Percentiles rank a stretch among this genome's conserved stretches.
These are phyloP conservation scores for Ametastegia equiseti DNA, from an alignment of 2,888 invertebrate species.

Conservation along the genomic window DNA sequence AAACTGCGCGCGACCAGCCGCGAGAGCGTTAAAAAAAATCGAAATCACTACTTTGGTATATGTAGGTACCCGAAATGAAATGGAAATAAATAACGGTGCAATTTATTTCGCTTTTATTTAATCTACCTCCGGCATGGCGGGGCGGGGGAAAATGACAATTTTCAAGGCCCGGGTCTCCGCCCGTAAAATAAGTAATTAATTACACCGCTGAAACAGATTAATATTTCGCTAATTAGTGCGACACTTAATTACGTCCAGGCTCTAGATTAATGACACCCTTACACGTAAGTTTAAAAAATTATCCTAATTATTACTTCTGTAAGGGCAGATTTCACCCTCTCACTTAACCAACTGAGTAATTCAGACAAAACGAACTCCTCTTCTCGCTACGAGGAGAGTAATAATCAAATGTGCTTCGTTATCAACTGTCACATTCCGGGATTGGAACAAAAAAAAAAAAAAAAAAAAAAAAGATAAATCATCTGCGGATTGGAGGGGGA, in stretches of 20 bases:
- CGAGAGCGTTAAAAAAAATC: slow-evolving; percentile 25
- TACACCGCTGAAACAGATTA: slow-evolving; percentile 48
- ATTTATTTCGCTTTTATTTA: slow-evolving; percentile 45
- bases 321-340: slow-evolving; percentile 33
- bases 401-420: slow-evolving; percentile 18
- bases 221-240: slow-evolving; percentile 51
- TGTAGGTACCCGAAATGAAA: slow-evolving; percentile 38
- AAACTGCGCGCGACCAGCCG: slow-evolving; percentile 27
- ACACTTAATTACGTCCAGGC: slow-evolving; percentile 46
- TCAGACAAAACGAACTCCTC: slow-evolving; percentile 16
- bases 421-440: background rate
- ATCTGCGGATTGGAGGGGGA: no score
- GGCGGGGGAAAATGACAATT: slow-evolving; percentile 44
- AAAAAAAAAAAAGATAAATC: no score
- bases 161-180: slow-evolving; percentile 34
- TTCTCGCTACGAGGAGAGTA: background rate
- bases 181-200: slow-evolving; percentile 48
- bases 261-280: slow-evolving; percentile 44
- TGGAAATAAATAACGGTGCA: slow-evolving; percentile 43
- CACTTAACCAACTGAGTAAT: slow-evolving; percentile 22
- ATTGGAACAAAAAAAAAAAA: background rate
- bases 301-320: slow-evolving; percentile 33
- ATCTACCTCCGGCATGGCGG: slow-evolving; percentile 26
- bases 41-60: slow-evolving; percentile 44
- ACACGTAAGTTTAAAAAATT: slow-evolving; percentile 48